A percentile compares a stretch with the other conserved stretches of the same genome.
Evolutionary conservation across 2,113 vertebrate genomes (phyloP).

Genomic region (Danionella cerebrum): DNA sequence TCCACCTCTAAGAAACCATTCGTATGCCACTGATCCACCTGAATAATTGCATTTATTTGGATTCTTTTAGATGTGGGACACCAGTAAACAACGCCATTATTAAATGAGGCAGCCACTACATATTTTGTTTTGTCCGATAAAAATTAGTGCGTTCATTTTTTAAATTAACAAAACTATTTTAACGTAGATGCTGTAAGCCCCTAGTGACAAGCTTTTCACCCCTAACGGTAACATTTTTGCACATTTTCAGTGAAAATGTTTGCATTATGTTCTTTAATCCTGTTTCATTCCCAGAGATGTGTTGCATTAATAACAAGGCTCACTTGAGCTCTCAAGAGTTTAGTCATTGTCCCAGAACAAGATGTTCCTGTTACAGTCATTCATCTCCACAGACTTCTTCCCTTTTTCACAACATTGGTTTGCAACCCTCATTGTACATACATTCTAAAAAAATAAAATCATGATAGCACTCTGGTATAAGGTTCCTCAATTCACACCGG

Average conservation of each 20-base stretch:
- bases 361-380: background rate
- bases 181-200: no score
- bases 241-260: conserved; percentile 42
- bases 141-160: no score
- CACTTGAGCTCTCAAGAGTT: conserved; percentile 18
- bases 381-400: background rate
- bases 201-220: background rate
- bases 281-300: conserved; percentile 15
- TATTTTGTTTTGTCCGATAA: no score
- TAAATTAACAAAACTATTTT: no score
- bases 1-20: no score
- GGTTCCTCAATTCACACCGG: conserved; percentile 23
- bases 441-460: conserved; percentile 6
- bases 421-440: background rate
- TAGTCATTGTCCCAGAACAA: conserved; percentile 7
- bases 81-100: no score
- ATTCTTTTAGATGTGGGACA: no score
- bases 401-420: background rate
- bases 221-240: background rate
- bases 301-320: conserved; percentile 37
- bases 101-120: no score
- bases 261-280: conserved; percentile 8
- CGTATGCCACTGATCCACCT: no score
- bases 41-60: no score
- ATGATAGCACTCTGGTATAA: background rate